Base-by-base conservation (phyloP, 2,113 vertebrate species). In the Callospermophilus lateralis region DNA sequence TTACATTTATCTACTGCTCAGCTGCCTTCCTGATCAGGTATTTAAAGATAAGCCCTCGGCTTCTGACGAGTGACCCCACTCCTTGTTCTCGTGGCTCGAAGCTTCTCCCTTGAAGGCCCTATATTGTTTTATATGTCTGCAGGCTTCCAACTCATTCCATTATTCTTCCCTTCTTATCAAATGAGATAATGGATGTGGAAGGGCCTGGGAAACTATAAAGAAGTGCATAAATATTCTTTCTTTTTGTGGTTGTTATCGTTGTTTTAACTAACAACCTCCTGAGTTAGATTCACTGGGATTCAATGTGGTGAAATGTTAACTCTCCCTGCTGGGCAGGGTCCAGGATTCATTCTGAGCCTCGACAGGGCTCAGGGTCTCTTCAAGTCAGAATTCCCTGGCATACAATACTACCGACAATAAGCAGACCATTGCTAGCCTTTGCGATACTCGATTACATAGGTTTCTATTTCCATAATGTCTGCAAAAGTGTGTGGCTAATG, bases 31-130 rank as follows among this genome's bases (percentile, higher is more conserved):
- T 97, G 98, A 97, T 88, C 97, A 95, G 97, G 96, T 98, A 97
- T 97, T 98, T 98, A 98, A 97, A 98, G 98, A 98, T 98, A 98
- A 98, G 98, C 94, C 89, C 72, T 97, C 95, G 13, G 93, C 97
- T 97, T 97, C 98, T 94, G 95, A 98, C 88, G 72, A 97, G 95
- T 86, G 90, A 97, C 91, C 96, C 95, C 39, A 89, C 96, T 96
- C 96, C 96, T 98, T 96, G 96, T 97, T 85, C 94, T 76, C 93
- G n/a, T 48, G 51, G 28, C 58, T 81, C n/a, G 0, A 9, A 90
- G 93, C 67, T 94, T 96, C 95, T 94, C 93, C 94, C 84, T 90
- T 84, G 97, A 92, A 95, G 77, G 94, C 94, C 97, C 95, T 96
- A 74, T 98, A 93, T 58, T 84, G 97, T 98, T 98, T 98, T 95